These are phyloP conservation scores for Gymnoscopelus braueri DNA, from an alignment of 2,797 vertebrate genomes.

Conservation along the genomic window DNA sequence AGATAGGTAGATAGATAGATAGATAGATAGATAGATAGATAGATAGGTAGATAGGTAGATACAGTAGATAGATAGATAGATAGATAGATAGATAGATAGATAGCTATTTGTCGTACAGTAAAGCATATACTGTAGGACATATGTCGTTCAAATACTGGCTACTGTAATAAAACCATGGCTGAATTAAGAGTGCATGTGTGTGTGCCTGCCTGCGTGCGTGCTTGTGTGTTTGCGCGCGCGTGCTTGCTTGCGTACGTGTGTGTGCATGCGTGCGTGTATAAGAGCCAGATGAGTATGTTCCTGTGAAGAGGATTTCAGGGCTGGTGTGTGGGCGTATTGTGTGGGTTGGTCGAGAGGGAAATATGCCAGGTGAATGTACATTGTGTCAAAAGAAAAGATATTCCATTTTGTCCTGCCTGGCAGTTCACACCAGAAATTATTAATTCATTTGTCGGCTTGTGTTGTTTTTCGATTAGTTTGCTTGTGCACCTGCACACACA, in stretches of 20 bases:
- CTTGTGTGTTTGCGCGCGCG: slow-evolving; percentile 11
- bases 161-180: slow-evolving; percentile 20
- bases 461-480: not conserved
- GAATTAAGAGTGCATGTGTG: slow-evolving; percentile 41
- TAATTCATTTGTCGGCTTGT: slow-evolving; percentile 27
- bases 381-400: slow-evolving; percentile 66
- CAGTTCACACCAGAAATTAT: slow-evolving; percentile 37
- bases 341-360: slow-evolving; percentile 77
- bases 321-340: slow-evolving; percentile 69
- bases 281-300: slow-evolving; percentile 56
- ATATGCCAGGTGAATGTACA: slow-evolving; percentile 72
- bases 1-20: no score
- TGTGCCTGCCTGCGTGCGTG: slow-evolving; percentile 43
- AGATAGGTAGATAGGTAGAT: no score
- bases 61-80: no score
- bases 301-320: slow-evolving; percentile 57
- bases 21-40: no score
- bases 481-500: not conserved
- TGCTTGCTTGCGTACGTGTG: slow-evolving; percentile 12
- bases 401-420: slow-evolving; percentile 52
- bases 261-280: slow-evolving; percentile 47
- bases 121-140: slow-evolving; percentile 29
- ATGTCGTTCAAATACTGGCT: slow-evolving; percentile 18
- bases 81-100: no score
- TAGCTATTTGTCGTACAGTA: no score